These are phyloP conservation scores for Bergia puertoricense DNA, from an alignment of 92 coral and sea anemone genomes.

Conservation along the genomic window DNA sequence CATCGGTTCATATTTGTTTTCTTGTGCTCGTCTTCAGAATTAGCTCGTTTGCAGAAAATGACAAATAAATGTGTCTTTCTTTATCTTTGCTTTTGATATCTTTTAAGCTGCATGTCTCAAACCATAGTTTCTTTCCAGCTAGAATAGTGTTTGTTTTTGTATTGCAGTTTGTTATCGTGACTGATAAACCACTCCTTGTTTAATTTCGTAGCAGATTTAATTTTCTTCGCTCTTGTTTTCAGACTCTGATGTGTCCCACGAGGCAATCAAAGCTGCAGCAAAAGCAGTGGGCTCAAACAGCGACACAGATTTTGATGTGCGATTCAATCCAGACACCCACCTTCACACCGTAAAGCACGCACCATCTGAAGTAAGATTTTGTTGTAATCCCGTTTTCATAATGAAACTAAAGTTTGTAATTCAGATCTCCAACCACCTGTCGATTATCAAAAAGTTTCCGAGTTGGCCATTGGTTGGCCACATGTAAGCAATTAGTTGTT, in stretches of 20 bases:
- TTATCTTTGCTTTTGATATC: background rate
- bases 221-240: constrained; percentile 12
- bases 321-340: constrained; percentile 92
- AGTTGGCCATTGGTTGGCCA: too few species aligned
- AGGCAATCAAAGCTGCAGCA: constrained; percentile 90
- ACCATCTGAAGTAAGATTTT: constrained; percentile 75
- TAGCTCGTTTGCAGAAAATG: background rate
- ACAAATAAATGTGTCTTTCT: background rate
- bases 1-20: background rate
- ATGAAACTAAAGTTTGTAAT: background rate
- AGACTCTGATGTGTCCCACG: constrained; percentile 78
- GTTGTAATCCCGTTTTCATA: background rate
- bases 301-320: constrained; percentile 93
- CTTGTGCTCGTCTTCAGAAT: background rate
- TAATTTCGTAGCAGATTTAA: background rate
- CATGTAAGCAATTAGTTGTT: too few species aligned
- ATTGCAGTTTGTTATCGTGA: background rate
- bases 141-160: background rate
- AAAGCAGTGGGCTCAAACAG: constrained; percentile 86
- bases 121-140: too few species aligned
- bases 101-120: too few species aligned
- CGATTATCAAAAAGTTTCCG: too few species aligned
- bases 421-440: background rate
- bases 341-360: constrained; percentile 87
- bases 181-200: background rate